Base-by-base conservation (phyloP, 2,797 vertebrate species). In the Propithecus perrieri region DNA sequence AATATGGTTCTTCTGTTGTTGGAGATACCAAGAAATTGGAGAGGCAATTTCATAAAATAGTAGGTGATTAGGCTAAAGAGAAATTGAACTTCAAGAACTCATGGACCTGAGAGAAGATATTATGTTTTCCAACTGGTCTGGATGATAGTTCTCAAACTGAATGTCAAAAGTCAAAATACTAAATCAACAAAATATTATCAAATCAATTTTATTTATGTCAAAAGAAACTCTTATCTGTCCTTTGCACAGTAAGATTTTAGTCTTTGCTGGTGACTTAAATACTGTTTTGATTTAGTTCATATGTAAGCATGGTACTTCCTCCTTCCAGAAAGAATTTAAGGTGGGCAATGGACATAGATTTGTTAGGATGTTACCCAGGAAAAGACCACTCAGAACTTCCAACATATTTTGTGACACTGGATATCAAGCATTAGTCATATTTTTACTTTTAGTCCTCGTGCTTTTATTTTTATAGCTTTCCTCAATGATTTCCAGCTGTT, bases 11-110 rank as follows among this genome's bases (percentile, higher is more conserved):
- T 98, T 91, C 96, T 98, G 89, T 95, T 97, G 83, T 97, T 97
- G 96, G 97, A 97, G 93, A 81, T 89, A 96, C 15, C 53, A 72
- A 91, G 91, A 93, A 97, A 97, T 87, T 87, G 71, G 95, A 97
- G 96, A 97, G 46, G 84, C 53, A 86, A 28, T 93, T 97, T 96
- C n/a, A 86, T 59, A 86, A 96, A 96, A 91, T 75, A 94, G 72
- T 92, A 83, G 22, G 43, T 75, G 91, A 61, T 93, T 85, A 84
- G 69, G 17, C 57, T 84, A 71, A 91, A 94, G 63, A 91, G 46
- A 18, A 91, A 15, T 43, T 93, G 50, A 95, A 86, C 78, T 87
- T 95, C 74, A 89, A 80, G 89, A 89, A 91, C 83, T 95, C 59
- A 71, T 50, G 57, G 67, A 78, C 79, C 57, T n/a, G 28, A 61